Evolutionary conservation across 1,140 invertebrate genomes (phyloP), one percentile per base, ranked within the genome.

Genomic region (Drosophila auraria): DNA sequence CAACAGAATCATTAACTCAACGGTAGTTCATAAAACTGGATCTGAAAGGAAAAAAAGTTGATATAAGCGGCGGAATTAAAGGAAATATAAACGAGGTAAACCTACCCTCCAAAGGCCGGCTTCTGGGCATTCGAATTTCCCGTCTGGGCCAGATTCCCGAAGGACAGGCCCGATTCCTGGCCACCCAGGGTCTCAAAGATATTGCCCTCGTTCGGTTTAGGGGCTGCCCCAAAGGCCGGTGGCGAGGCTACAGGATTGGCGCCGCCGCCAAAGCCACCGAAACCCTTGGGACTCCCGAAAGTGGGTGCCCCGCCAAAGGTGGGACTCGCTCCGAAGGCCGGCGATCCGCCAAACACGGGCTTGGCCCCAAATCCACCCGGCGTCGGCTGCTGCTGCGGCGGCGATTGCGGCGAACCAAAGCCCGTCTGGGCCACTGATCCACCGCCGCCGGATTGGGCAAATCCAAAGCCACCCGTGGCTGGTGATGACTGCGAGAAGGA

Each of bases 91-190:
- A 30, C 5, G 5, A 9, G 5, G 5, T 0, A 25, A 8, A 90
- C 91, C 92, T 78, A 94, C 94, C 94, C 94, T 56, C 93, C 93
- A 83, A 94, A 94, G 25, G 87, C 78, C 11, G 91, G 80, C 54
- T 93, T 92, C 25, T 91, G 86, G 23, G 82, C 33, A 54, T 92
- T 83, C 6, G 91, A 58, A 20, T 82, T 87, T 30, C 91, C 82
- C 40, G 94, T 93, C 71, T 95, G 94, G 7, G 94, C 94, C 50
- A 95, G 82, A 84, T 94, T 95, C 2, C 94, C 94, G 84, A 95
- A 95, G 11, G 94, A 93, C 9, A 95, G 57, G 0, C 91, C 91
- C 7, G 94, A 94, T 51, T 94, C 94, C 64, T 94, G 93, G 50
- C 93, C 94, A 7, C 94, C 94, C 25, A 95, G 80, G 65, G 93